phyloP scores from a whole-genome alignment of 2,797 vertebrate genomes.

The Helarctos malayanus region DNA sequence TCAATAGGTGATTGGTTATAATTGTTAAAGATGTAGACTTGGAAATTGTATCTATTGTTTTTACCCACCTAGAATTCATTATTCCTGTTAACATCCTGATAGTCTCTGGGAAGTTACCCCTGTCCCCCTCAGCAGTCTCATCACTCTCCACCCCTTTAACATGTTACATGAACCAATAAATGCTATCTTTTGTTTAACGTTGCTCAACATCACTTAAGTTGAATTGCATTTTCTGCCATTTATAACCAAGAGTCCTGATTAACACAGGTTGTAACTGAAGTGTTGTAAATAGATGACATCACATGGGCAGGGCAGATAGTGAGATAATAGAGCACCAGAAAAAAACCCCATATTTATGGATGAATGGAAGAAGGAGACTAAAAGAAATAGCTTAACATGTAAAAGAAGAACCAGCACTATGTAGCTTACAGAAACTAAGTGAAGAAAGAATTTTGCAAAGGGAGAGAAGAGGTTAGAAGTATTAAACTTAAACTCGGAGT shows the following conservation, averaged over 20 bases:
- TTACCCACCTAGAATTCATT: background rate
- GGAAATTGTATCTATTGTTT: background rate
- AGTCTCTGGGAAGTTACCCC: background rate
- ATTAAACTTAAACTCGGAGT: background rate
- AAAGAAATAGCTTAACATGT: background rate
- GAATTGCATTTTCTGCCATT: slow-evolving; percentile 50
- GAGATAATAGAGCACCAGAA: background rate
- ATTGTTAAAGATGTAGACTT: background rate
- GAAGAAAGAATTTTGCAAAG: slow-evolving; percentile 23
- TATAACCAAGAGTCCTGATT: background rate
- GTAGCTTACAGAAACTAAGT: background rate
- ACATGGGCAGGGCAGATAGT: background rate
- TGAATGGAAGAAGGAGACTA: background rate
- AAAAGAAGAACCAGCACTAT: background rate
- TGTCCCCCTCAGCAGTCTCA: background rate
- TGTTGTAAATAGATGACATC: background rate
- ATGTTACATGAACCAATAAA: background rate
- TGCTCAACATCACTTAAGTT: background rate
- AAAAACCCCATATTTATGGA: background rate
- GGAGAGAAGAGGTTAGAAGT: background rate
- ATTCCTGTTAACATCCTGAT: background rate
- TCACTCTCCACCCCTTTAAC: background rate
- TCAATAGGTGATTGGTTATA: background rate
- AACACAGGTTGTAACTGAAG: slow-evolving; percentile 22
- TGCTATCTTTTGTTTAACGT: slow-evolving; percentile 2